Conservation (phyloP, 2,113 vertebrate genomes). For the Brachyhypopomus gauderio region DNA sequence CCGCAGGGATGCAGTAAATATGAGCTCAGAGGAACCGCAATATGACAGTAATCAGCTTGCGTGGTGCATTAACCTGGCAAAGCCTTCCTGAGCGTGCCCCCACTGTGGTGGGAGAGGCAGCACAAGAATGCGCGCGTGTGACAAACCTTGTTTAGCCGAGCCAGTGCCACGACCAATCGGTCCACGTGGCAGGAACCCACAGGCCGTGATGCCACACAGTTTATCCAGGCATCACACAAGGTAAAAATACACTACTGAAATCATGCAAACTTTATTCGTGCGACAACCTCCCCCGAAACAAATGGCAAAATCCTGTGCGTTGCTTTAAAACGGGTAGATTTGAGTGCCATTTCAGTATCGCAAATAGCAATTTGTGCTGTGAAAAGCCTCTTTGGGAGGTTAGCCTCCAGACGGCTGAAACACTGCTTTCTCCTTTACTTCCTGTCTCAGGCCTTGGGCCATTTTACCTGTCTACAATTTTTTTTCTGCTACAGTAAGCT, state of each 20-base stretch:
- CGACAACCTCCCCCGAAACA: background rate
- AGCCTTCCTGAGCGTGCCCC: slow-evolving; percentile 11
- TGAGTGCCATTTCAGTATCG: background rate
- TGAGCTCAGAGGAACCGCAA: slow-evolving; percentile 43
- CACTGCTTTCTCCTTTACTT: slow-evolving; percentile 69
- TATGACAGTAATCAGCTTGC: slow-evolving; percentile 58
- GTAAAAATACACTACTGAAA: background rate
- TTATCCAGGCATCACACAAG: background rate
- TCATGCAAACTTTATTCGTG: background rate
- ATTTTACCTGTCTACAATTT: slow-evolving; percentile 66
- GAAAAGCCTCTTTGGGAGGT: slow-evolving; percentile 27
- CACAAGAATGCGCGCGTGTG: background rate
- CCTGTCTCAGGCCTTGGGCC: slow-evolving; percentile 72
- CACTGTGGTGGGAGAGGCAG: slow-evolving; percentile 15
- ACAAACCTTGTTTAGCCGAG: slow-evolving; percentile 41
- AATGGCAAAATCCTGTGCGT: background rate
- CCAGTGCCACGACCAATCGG: slow-evolving; percentile 35
- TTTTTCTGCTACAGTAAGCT: slow-evolving; percentile 73
- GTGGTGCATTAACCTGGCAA: slow-evolving; percentile 38
- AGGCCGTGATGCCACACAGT: background rate
- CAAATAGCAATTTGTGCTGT: background rate
- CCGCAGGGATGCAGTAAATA: slow-evolving; percentile 32
- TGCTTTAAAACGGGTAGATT: background rate
- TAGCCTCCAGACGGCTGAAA: slow-evolving; percentile 37
- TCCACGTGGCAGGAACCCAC: slow-evolving; percentile 19